Evolutionary conservation across 1,140 invertebrate species (phyloP), one percentile per base, ranked within the genome.

Genomic region (Bombus affinis): DNA sequence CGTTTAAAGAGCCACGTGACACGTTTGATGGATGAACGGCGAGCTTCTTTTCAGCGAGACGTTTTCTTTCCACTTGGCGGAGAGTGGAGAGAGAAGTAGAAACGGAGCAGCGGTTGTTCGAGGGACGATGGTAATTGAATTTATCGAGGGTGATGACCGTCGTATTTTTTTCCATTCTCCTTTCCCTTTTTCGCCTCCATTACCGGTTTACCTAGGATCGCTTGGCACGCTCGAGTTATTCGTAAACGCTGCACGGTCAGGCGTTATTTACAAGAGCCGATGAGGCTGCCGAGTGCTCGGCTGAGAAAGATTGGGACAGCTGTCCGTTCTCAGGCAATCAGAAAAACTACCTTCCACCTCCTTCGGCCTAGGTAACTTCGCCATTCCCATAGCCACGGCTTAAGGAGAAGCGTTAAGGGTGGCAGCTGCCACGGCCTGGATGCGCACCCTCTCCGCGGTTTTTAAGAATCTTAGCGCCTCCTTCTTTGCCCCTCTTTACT

Each of bases 391-490:
- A 87, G 90, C 78, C 90, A 59, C 83, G 82, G 89, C 91, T 93
- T 92, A 92, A 92, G 89, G 66, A 89, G 87, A n/a, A 87, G 83
- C 75, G 84, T 59, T 74, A 66, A 80, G 86, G 70, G 86, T 62
- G 89, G 85, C 89, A 91, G 87, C 87, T 88, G 88, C 85, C 81
- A 86, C 47, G 47, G 62, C 82, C 77, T 62, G 68, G 75, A 86
- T 77, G 78, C 91, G 83, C 73, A 90, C 82, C 93, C 92, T 92
- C 91, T 92, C 93, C 89, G 93, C 91, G 94, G 93, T 94, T 95
- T 95, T 94, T 94, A 94, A 95, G 94, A 93, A 93, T 92, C 93
- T 94, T 94, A 94, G 93, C 93, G 90, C 92, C 91, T 89, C 87
- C 88, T 88, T 65, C 87, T 70, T n/a, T 35, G 8, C 13, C 6